Conservation (phyloP, 2,888 invertebrate species). For the Venustoraphidia nigricollis region DNA sequence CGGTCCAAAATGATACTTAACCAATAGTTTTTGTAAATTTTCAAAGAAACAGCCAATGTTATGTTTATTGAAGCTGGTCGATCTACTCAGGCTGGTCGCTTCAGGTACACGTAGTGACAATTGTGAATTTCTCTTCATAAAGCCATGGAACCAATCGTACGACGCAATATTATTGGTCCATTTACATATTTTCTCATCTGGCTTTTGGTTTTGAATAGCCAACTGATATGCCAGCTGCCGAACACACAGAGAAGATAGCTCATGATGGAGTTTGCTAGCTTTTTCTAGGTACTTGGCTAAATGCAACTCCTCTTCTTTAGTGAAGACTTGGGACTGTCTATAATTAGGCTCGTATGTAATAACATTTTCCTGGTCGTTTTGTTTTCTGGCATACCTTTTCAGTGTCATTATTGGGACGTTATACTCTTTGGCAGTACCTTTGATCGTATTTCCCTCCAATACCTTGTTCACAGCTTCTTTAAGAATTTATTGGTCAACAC, state of each 20-base stretch:
- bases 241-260: slow-evolving; percentile 14
- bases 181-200: slow-evolving; percentile 2
- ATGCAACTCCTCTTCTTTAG: slow-evolving; percentile 8
- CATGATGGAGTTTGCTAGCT: slow-evolving; percentile 10
- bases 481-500: too few relatives aligned
- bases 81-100: slow-evolving; percentile 12
- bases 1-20: slow-evolving; percentile 10
- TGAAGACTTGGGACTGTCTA: slow-evolving; percentile 9
- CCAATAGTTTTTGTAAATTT: slow-evolving; percentile 12
- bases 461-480: too few relatives aligned
- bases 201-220: slow-evolving; percentile 5
- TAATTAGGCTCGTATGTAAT: slow-evolving; percentile 9
- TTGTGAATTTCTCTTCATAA: slow-evolving; percentile 10
- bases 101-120: slow-evolving; percentile 12
- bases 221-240: slow-evolving; percentile 15
- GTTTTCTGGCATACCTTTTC: slow-evolving; percentile 1
- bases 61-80: slow-evolving; percentile 14
- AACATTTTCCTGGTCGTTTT: slow-evolving; percentile 4
- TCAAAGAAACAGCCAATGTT: slow-evolving; percentile 14
- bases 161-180: slow-evolving; percentile 6
- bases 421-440: too few relatives aligned
- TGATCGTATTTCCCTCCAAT: too few relatives aligned
- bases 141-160: slow-evolving; percentile 12
- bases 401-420: too few relatives aligned
- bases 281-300: slow-evolving; percentile 10